These are phyloP conservation scores for Dufourea novaeangliae DNA, from an alignment of 1,140 invertebrate species.

Conservation along the genomic window DNA sequence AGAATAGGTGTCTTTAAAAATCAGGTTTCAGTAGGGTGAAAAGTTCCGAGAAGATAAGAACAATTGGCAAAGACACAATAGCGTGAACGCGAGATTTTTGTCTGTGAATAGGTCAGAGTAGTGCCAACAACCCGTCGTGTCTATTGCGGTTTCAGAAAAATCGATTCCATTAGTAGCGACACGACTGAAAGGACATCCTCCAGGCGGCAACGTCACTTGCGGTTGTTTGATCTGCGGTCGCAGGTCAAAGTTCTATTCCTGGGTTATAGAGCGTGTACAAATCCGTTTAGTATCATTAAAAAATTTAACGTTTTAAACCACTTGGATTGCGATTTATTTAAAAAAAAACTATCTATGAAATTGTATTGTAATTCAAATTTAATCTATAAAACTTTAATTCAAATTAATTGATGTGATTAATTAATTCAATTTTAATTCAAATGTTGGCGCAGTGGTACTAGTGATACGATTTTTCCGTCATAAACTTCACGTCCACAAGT, in stretches of 20 bases:
- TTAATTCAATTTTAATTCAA: too few species aligned
- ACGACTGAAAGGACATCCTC: neutral
- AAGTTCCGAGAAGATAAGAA: neutral
- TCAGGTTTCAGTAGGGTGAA: neutral
- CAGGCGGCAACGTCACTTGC: neutral
- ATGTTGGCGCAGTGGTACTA: too few species aligned
- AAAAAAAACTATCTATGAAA: too few species aligned
- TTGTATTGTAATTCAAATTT: too few species aligned
- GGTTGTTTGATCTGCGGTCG: constrained; percentile 31
- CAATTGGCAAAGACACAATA: constrained; percentile 4
- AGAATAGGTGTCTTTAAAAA: neutral
- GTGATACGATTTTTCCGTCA: too few species aligned
- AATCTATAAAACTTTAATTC: too few species aligned
- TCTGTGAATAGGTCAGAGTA: neutral
- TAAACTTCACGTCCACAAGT: too few species aligned
- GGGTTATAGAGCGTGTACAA: neutral
- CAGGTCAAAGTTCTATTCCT: neutral
- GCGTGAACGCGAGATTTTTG: neutral
- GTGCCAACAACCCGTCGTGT: constrained; percentile 20
- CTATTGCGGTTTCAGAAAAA: constrained; percentile 24
- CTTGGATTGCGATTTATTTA: too few species aligned
- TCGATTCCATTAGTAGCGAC: constrained; percentile 21
- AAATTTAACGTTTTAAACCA: too few species aligned
- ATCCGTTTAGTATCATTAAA: too few species aligned
- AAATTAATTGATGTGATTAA: too few species aligned